phyloP scores from a whole-genome alignment of 1,140 invertebrate genomes.

The Metopolophium dirhodum region DNA sequence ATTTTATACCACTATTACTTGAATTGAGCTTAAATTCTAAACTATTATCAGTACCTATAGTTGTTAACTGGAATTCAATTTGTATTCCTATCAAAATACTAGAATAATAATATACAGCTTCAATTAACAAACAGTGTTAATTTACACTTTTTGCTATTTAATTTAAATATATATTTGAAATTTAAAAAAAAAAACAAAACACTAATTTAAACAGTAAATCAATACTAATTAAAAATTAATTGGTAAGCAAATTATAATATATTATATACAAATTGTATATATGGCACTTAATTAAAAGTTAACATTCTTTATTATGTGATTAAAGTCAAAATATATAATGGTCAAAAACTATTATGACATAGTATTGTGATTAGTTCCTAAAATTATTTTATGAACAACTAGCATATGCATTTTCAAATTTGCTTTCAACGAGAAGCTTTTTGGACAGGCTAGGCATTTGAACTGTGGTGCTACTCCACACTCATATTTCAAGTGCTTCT shows the following conservation, averaged over 20 bases:
- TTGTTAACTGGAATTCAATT: neutral
- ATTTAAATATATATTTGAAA: slow-evolving; percentile 3
- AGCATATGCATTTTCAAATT: slow-evolving; percentile 61
- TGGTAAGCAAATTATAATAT: neutral
- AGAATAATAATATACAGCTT: neutral
- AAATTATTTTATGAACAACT: slow-evolving; percentile 57
- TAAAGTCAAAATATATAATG: neutral
- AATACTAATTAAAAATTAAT: slow-evolving; percentile 11
- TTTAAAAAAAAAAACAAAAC: neutral
- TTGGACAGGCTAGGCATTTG: slow-evolving; percentile 65
- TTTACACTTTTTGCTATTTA: neutral
- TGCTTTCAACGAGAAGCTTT: slow-evolving; percentile 63
- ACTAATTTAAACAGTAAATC: neutral
- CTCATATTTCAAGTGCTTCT: slow-evolving; percentile 67
- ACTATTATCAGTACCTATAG: neutral
- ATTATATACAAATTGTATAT: neutral
- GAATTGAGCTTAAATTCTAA: slow-evolving; percentile 1
- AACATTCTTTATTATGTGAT: neutral
- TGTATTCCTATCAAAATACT: neutral
- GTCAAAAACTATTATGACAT: neutral
- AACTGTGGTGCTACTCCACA: slow-evolving; percentile 67
- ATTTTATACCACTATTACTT: neutral
- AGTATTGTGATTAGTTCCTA: neutral
- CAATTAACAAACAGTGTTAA: neutral
- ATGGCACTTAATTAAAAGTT: slow-evolving; percentile 10